Evolutionary conservation across 2,113 vertebrate species (phyloP).

Genomic region (Neogobius melanostomus): DNA sequence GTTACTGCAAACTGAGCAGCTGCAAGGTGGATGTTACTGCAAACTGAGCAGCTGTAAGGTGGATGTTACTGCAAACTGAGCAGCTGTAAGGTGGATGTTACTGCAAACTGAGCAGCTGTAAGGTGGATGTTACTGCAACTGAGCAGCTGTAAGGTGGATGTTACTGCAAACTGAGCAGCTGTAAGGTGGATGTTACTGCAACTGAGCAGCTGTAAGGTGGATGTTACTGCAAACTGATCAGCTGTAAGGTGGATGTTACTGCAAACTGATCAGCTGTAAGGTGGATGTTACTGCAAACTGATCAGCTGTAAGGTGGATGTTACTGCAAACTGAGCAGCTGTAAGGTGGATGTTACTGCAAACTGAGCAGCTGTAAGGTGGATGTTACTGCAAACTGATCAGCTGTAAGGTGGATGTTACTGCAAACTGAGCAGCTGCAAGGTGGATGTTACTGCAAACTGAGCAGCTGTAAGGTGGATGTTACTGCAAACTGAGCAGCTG

Average conservation of each 20-base stretch:
- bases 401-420: conserved; percentile 78
- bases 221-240: conserved; percentile 84
- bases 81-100: conserved; percentile 76
- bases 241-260: conserved; percentile 78
- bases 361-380: not conserved
- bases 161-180: conserved; percentile 75
- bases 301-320: conserved; percentile 68
- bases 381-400: conserved; percentile 84
- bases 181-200: conserved; percentile 80
- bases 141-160: conserved; percentile 56
- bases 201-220: not conserved
- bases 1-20: conserved; percentile 77
- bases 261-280: not conserved
- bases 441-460: conserved; percentile 84
- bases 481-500: conserved; percentile 57
- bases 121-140: conserved; percentile 82
- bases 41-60: not conserved
- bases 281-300: conserved; percentile 84
- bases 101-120: not conserved
- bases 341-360: conserved; percentile 81
- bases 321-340: conserved; percentile 59
- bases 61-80: conserved; percentile 84
- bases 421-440: not conserved
- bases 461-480: conserved; percentile 68
- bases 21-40: conserved; percentile 79